phyloP scores from a whole-genome alignment of 2,888 invertebrate species.

The Rotaria macrura region DNA sequence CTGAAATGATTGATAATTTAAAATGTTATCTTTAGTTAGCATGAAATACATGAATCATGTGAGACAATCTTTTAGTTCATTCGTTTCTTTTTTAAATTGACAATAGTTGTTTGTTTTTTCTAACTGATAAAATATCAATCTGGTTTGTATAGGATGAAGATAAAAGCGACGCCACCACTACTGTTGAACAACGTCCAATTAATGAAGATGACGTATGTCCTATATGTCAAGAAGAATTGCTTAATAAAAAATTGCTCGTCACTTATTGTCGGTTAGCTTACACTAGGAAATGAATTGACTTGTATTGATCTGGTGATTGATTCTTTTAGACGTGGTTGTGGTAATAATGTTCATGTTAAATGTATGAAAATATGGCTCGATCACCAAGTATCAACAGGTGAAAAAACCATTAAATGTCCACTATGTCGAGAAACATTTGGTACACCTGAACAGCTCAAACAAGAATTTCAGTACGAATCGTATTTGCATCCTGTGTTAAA shows the following conservation, averaged over 20 bases:
- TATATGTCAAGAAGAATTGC: slow-evolving; percentile 50
- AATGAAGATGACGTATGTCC: slow-evolving; percentile 45
- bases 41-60: no score
- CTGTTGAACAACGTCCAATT: slow-evolving; percentile 25
- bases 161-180: not conserved
- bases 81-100: no score
- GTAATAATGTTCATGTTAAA: slow-evolving; percentile 50
- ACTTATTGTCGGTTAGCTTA: slow-evolving; percentile 48
- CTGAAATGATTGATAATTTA: no score
- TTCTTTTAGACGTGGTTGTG: slow-evolving; percentile 45
- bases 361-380: slow-evolving; percentile 51
- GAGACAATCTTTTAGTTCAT: no score
- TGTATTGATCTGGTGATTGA: not conserved
- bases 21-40: no score
- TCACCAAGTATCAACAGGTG: slow-evolving; percentile 41
- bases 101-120: no score
- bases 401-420: slow-evolving; percentile 46
- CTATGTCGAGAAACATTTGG: slow-evolving; percentile 50
- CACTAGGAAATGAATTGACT: no score
- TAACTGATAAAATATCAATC: no score
- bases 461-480: slow-evolving; percentile 42
- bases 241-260: slow-evolving; percentile 44
- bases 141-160: not conserved
- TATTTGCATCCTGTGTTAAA: not conserved
- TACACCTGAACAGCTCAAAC: slow-evolving; percentile 43